Evolutionary conservation across 2,113 vertebrate species (phyloP), one percentile per base, ranked within the genome.

Genomic region (Cryptoleucopteryx plumbea): DNA sequence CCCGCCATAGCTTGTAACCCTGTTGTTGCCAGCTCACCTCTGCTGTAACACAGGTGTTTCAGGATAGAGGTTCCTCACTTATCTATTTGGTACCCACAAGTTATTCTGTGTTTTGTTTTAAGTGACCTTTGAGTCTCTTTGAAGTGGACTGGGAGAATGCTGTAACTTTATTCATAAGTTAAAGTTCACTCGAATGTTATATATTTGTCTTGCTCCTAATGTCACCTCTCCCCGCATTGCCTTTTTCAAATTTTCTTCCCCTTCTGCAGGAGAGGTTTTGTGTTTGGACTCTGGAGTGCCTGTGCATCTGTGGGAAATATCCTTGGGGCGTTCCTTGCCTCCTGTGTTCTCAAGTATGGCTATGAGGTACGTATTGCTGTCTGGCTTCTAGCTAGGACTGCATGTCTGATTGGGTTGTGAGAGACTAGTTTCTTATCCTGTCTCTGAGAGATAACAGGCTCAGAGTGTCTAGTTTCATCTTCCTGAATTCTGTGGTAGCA

Each of bases 301-400:
- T 99, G 99, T 93, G 99, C 99, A 6, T 99, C 99, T 2, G 99
- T 99, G 19, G 99, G 99, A 29, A 99, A 99, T 97, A 99, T 99
- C 95, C 97, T 99, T 27, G 99, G 99, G 19, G 99, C 99, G 0
- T 99, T 99, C 96, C 98, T 99, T 42, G 99, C 99, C 5, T 99
- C 99, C 13, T 99, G 99, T 3, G 99, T 99, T 83, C 98, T 99
- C 43, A 98, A 98, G 71, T 99, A 99, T 2, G 99, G 99, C 52
- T 99, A 99, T 48, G 99, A 99, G 99, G 99, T 99, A 79, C 87
- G 98, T 94, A 4, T 27, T 83, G 68, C 34, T 88, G 67, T 79
- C 78, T 94, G 62, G n/a, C 55, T 88, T 86, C 65, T 72, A 70
- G 83, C 56, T 94, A 25, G 45, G 47, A 29, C 90, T 89, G 61